These are phyloP conservation scores for Busseola fusca DNA, from an alignment of 2,888 invertebrate genomes.

Conservation along the genomic window DNA sequence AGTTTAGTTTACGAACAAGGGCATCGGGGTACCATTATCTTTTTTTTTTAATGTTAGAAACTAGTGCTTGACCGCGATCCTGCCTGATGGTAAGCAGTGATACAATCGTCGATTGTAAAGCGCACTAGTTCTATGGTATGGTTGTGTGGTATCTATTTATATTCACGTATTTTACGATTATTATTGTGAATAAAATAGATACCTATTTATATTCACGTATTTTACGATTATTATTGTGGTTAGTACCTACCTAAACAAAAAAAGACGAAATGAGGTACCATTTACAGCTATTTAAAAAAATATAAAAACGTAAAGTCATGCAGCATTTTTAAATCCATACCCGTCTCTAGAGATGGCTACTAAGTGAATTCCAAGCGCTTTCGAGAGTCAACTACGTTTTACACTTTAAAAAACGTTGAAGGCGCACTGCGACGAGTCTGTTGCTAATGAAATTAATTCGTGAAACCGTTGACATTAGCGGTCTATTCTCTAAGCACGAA, in stretches of 20 bases:
- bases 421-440: constrained; percentile 6
- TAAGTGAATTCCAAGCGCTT: constrained; percentile 50
- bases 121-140: too few species aligned
- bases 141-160: not conserved
- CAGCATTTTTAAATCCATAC: constrained; percentile 24
- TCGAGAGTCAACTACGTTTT: constrained; percentile 37
- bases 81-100: too few species aligned
- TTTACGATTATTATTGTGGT: too few species aligned
- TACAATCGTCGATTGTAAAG: too few species aligned
- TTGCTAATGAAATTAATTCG: constrained; percentile 33
- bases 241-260: too few species aligned
- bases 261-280: too few species aligned
- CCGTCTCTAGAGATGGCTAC: constrained; percentile 22
- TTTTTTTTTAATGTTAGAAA: too few species aligned
- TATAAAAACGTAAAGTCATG: not conserved
- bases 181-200: too few species aligned
- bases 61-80: too few species aligned
- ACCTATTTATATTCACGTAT: not conserved
- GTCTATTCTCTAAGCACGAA: not conserved
- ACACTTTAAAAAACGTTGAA: constrained; percentile 41
- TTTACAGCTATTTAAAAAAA: not conserved
- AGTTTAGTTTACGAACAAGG: too few species aligned
- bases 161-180: too few species aligned
- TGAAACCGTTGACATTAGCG: constrained; percentile 24
- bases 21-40: too few species aligned